Conservation (phyloP, 2,888 invertebrate genomes). For the Ophion ellenae region DNA sequence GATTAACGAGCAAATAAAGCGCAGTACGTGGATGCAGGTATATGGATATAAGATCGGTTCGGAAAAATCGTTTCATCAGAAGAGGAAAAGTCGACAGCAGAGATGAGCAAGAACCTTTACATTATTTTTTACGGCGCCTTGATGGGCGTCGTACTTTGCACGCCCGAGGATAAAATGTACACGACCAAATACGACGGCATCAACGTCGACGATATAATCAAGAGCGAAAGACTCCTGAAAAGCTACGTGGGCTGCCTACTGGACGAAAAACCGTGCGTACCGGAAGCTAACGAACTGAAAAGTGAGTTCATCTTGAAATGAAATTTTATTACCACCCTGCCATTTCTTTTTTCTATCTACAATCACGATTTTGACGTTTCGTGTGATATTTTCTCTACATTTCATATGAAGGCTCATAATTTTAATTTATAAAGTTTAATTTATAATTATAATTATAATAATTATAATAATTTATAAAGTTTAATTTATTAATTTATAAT, state of each 20-base stretch:
- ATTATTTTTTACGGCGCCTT: conserved; percentile 32
- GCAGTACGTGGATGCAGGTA: background rate
- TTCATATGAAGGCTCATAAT: no score
- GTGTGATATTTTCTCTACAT: no score
- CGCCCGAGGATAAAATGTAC: conserved; percentile 82
- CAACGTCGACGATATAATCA: conserved; percentile 88
- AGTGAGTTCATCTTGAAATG: conserved; percentile 84
- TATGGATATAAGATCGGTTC: conserved; percentile 38
- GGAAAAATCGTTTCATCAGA: conserved; percentile 1
- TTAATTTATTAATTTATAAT: no score
- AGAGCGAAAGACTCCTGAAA: conserved; percentile 87
- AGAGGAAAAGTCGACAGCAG: conserved; percentile 12
- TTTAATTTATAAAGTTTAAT: no score
- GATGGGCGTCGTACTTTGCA: conserved; percentile 30
- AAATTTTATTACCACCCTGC: no score
- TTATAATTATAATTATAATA: no score
- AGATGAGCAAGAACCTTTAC: conserved; percentile 61
- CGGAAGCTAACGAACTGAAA: conserved; percentile 89
- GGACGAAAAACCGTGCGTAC: conserved; percentile 87
- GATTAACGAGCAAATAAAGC: conserved; percentile 70
- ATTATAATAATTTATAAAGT: no score
- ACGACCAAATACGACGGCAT: conserved; percentile 89
- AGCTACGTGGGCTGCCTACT: conserved; percentile 89
- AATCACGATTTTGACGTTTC: no score
- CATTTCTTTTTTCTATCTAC: no score